A percentile compares a stretch with the other conserved stretches of the same genome.
These are phyloP conservation scores for Coregonus ussuriensis DNA, from an alignment of 2,797 vertebrate genomes.

Conservation along the genomic window DNA sequence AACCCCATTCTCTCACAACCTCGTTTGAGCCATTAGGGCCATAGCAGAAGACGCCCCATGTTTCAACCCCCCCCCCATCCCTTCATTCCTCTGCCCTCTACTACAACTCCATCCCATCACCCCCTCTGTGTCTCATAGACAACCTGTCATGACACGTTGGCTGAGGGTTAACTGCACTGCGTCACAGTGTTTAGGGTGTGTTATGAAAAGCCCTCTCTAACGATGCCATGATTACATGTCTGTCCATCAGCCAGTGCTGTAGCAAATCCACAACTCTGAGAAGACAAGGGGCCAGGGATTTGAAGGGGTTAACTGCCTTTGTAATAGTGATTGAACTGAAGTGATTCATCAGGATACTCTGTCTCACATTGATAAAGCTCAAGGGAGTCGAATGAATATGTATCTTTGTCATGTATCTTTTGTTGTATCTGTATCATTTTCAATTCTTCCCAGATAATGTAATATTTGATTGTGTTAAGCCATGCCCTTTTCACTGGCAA, in stretches of 20 bases:
- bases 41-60: slow-evolving; percentile 50
- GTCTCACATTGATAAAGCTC: not conserved
- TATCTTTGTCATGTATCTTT: not conserved
- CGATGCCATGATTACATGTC: not conserved
- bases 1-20: not conserved
- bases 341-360: not conserved
- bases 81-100: not conserved
- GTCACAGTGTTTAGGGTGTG: not conserved
- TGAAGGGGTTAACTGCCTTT: not conserved
- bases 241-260: not conserved
- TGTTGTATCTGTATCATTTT: not conserved
- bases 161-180: not conserved
- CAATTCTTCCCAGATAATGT: not conserved
- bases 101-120: not conserved
- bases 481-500: not conserved
- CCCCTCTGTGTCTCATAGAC: not conserved
- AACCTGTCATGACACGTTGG: not conserved
- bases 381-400: not conserved
- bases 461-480: not conserved
- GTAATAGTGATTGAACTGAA: not conserved
- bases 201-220: not conserved
- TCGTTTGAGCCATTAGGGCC: slow-evolving; percentile 49
- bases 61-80: not conserved
- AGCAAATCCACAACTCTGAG: not conserved
- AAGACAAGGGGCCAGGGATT: not conserved